Base-by-base conservation (phyloP, 2,113 vertebrate species). In the Sebastes schlegelii region DNA sequence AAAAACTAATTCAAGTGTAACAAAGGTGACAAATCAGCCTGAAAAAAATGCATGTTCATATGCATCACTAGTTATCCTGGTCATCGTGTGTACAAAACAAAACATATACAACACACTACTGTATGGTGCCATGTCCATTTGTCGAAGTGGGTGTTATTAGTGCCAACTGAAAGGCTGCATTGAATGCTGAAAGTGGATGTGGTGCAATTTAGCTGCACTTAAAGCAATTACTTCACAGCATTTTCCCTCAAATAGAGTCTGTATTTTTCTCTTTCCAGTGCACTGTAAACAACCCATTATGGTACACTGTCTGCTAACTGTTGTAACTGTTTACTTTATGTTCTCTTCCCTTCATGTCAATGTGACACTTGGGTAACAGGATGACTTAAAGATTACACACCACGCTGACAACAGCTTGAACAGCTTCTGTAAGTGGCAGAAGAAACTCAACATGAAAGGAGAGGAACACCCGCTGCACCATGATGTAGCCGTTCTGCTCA, bases 391-490 rank as follows among this genome's bases (percentile, higher is more conserved):
- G 88, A 96, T 99, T 88, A 96, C 95, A 13, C 97, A 99, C 89
- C 98, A 99, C 0, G 98, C 98, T 0, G 98, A 99, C 93, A 97
- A 97, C 94, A 99, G 97, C 71, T 88, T 99, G 91, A 95, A 63
- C 74, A 99, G 97, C 92, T 99, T 99, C 91, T 99, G 98, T 89
- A 99, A 97, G 66, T 99, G 98, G 98, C 98, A 99, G 94, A 99
- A 98, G 82, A 95, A 89, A 64, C 93, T 99, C 73, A 99, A 99
- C 9, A 86, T 96, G 84, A 98, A 98, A 79, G 97, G 96, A 63
- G 98, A 99, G 0, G 88, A 95, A 0, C 96, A 99, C 58, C 96
- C 97, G 0, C 93, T 96, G 64, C 98, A 99, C 80, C 98, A 99
- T 0, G 98, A 99, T 0, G 96, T 98, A 0, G 97, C 98, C 0